These are phyloP conservation scores for Standfussiana lucernea DNA, from an alignment of 2,888 invertebrate genomes.

Conservation along the genomic window DNA sequence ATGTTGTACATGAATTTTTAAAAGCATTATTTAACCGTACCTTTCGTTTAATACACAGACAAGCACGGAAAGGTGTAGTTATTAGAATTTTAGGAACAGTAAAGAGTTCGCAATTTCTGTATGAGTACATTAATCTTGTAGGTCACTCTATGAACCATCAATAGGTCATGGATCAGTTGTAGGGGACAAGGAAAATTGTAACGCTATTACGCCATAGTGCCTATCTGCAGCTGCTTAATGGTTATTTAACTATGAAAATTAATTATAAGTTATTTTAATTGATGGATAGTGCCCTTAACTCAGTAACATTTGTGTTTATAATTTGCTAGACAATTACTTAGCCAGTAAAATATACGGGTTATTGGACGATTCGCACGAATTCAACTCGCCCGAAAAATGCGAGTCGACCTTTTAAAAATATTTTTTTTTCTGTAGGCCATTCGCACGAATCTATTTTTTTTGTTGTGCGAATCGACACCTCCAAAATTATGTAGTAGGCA, in stretches of 20 bases:
- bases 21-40: neutral
- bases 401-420: no score
- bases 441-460: no score
- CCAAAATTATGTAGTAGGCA: no score
- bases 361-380: no score
- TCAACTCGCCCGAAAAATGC: no score
- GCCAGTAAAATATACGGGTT: neutral
- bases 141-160: neutral
- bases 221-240: neutral
- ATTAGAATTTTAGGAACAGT: neutral
- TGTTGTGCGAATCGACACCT: no score
- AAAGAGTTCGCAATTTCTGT: neutral
- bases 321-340: neutral
- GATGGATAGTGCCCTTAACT: slow-evolving; percentile 28
- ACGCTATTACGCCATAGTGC: neutral
- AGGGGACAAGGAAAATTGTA: slow-evolving; percentile 24
- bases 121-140: neutral
- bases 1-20: neutral
- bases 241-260: slow-evolving; percentile 26
- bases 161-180: neutral
- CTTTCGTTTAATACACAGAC: neutral
- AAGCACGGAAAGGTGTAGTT: neutral
- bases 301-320: slow-evolving; percentile 14
- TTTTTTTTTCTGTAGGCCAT: no score
- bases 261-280: slow-evolving; percentile 17